phyloP scores from a whole-genome alignment of 2,113 vertebrate species.

The Periophthalmodon schlosseri region DNA sequence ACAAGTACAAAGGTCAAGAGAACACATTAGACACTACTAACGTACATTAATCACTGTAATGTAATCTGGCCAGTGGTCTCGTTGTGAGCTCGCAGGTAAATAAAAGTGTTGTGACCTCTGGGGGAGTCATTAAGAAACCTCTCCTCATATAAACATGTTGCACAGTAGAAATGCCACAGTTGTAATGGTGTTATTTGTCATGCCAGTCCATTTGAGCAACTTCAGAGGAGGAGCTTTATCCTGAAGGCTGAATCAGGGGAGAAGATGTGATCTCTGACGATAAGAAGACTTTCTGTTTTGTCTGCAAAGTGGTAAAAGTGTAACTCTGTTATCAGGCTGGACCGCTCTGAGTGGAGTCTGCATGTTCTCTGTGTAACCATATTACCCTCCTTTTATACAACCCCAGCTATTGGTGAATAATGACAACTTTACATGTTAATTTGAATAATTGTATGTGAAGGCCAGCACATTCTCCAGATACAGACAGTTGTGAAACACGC shows the following conservation, averaged over 20 bases:
- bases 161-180: background rate
- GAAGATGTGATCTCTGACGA: background rate
- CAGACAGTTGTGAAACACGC: too few species aligned
- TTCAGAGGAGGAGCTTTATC: background rate
- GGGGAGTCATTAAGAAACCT: background rate
- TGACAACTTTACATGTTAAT: too few species aligned
- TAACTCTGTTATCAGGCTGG: background rate
- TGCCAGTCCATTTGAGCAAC: constrained; percentile 3
- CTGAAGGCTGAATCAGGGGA: background rate
- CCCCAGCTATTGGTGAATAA: background rate
- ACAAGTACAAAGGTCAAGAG: constrained; percentile 13
- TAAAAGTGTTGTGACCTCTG: constrained; percentile 18
- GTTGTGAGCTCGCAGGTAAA: background rate
- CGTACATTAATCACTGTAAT: constrained; percentile 12
- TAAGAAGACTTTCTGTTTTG: background rate
- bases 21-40: constrained; percentile 8
- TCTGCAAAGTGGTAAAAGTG: constrained; percentile 5
- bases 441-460: too few species aligned
- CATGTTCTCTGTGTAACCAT: background rate
- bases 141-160: background rate
- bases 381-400: background rate
- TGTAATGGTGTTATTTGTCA: constrained; percentile 1
- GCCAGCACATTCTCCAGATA: too few species aligned
- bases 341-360: background rate
- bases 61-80: background rate